Base-by-base conservation (phyloP, 1,140 invertebrate species). In the Cydia strobilella region DNA sequence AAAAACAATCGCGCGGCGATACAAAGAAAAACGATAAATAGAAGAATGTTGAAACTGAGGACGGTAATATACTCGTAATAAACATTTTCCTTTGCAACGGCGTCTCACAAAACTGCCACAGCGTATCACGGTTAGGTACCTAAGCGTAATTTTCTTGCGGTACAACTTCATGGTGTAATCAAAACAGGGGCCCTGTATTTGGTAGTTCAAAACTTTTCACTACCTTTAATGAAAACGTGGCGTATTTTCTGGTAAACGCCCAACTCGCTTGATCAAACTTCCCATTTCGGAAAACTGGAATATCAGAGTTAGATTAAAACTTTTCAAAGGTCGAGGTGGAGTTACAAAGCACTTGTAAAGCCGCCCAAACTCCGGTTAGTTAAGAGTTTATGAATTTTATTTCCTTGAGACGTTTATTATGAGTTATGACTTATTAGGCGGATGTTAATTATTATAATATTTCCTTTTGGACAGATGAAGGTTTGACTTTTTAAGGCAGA, bases 281-380 rank as follows among this genome's bases (percentile, higher is more conserved):
- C 54, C 54, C 54, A 59, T 59, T 59, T 59, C 54, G 54, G 54
- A 0, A 59, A 59, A 59, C 54, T 59, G 54, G 54, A 59, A 59
- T 59, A 59, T 59, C 54, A 20, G 54, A 59, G 54, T 59, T 59
- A 59, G 54, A 59, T 59, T 59, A 59, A 59, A 59, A 59, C 18
- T 59, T 59, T 12, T 59, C 54, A 59, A 59, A 59, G 54, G 54
- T 20, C 54, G 54, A 59, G 54, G 54, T 59, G 54, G 20, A 59
- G 54, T 59, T 59, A 59, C 54, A 59, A 59, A 59, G 54, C 54
- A 59, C 54, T 59, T 59, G 54, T 59, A 59, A 59, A 59, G 54
- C 54, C 54, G 54, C 18, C 20, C 18, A 23, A 59, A 59, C 54
- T 59, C 54, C 12, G 54, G 54, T 59, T 59, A 59, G 54, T 59